These are phyloP conservation scores for Enteromius anoplus DNA, from an alignment of 2,797 vertebrate genomes.

Conservation along the genomic window DNA sequence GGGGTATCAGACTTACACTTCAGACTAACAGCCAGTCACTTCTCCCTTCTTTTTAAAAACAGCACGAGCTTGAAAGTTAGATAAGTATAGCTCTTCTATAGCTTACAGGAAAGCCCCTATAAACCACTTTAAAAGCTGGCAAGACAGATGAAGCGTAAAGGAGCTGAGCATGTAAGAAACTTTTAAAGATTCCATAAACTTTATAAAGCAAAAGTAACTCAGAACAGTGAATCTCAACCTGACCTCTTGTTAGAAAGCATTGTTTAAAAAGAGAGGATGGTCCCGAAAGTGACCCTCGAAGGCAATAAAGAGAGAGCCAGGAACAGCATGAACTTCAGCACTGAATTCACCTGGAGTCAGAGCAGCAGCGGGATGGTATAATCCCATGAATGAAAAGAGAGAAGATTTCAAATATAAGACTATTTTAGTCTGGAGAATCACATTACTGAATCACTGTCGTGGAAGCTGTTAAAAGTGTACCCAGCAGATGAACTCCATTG, in stretches of 20 bases:
- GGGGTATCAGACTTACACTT: slow-evolving; percentile 34
- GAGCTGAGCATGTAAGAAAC: slow-evolving; percentile 36
- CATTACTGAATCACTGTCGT: slow-evolving; percentile 28
- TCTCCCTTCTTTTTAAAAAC: slow-evolving; percentile 22
- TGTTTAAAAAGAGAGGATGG: background rate
- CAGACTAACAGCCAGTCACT: slow-evolving; percentile 30
- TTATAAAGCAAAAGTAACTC: slow-evolving; percentile 4
- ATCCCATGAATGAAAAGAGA: slow-evolving; percentile 18
- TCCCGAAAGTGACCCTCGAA: background rate
- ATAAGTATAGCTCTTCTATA: slow-evolving; percentile 37
- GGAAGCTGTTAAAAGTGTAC: slow-evolving; percentile 3
- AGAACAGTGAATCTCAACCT: background rate
- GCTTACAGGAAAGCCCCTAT: slow-evolving; percentile 29
- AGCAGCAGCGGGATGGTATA: slow-evolving; percentile 25
- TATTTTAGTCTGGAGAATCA: slow-evolving; percentile 31
- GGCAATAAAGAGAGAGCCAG: slow-evolving; percentile 2
- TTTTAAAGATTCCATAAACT: slow-evolving; percentile 29
- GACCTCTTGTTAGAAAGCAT: slow-evolving; percentile 20
- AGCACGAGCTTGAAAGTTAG: slow-evolving; percentile 31
- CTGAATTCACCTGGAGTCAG: slow-evolving; percentile 34
- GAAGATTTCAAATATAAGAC: slow-evolving; percentile 34
- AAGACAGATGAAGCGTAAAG: background rate
- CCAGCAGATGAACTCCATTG: background rate
- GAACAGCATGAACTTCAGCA: slow-evolving; percentile 19
- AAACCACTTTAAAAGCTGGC: slow-evolving; percentile 33